phyloP scores from a whole-genome alignment of 1,140 invertebrate genomes.

The Maconellicoccus hirsutus region DNA sequence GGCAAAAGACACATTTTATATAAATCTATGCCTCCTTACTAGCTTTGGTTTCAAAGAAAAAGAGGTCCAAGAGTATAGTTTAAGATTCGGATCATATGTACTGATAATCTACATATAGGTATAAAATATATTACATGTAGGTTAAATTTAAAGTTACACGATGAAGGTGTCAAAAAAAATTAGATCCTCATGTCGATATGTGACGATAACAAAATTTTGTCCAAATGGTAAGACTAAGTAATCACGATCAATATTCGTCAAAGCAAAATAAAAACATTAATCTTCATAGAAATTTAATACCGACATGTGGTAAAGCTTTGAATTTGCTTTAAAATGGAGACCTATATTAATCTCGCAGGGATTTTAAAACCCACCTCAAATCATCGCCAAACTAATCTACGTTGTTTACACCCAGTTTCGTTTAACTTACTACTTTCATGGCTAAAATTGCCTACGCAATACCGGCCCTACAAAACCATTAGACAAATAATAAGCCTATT shows the following conservation, averaged over 20 bases:
- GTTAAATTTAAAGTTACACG: no score
- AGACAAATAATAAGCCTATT: neutral
- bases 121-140: no score
- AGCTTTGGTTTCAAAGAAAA: no score
- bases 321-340: neutral
- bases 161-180: no score
- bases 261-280: neutral
- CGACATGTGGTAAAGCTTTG: neutral
- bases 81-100: no score
- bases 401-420: slow-evolving; percentile 7
- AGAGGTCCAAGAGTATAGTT: no score
- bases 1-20: no score
- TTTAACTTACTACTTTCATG: neutral
- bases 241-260: neutral
- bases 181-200: neutral
- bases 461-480: neutral
- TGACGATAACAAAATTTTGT: neutral
- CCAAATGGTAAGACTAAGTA: neutral
- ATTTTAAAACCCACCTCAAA: neutral
- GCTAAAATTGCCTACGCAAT: neutral
- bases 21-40: no score
- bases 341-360: neutral
- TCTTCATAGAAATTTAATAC: slow-evolving; percentile 8
- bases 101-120: no score
- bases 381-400: slow-evolving; percentile 1